These are phyloP conservation scores for Andinoacara biseriatus DNA, from an alignment of 2,113 vertebrate species.

Conservation along the genomic window DNA sequence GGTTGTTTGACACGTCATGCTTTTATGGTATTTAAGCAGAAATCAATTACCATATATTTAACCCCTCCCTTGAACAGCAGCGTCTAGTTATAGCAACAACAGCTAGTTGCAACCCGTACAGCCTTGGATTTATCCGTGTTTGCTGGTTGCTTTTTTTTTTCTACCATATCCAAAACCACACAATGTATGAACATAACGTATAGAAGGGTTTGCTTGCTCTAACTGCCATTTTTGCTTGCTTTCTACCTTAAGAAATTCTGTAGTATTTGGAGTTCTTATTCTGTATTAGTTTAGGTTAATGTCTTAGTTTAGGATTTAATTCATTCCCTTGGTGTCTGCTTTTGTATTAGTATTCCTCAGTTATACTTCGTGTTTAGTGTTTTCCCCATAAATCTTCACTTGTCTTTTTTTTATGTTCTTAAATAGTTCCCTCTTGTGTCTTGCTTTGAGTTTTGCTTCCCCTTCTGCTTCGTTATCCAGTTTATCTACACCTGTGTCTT, in stretches of 20 bases:
- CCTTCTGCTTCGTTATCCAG: not conserved
- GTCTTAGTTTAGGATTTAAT: too few relatives aligned
- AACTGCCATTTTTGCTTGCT: not conserved
- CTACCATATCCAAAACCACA: too few relatives aligned
- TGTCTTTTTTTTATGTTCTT: not conserved
- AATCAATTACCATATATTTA: constrained; percentile 43
- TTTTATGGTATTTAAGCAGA: constrained; percentile 43
- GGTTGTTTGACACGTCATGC: constrained; percentile 50
- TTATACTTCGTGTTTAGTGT: not conserved
- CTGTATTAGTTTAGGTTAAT: too few relatives aligned
- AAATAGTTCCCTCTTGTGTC: not conserved
- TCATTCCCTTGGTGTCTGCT: too few relatives aligned
- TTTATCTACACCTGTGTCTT: not conserved
- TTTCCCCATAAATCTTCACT: not conserved
- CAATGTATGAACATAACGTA: not conserved
- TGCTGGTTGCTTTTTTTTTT: too few relatives aligned
- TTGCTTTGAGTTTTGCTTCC: not conserved
- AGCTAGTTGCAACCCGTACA: not conserved
- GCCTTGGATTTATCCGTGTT: not conserved
- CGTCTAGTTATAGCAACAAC: not conserved
- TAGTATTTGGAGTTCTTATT: too few relatives aligned
- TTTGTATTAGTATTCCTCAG: not conserved
- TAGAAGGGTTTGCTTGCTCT: not conserved
- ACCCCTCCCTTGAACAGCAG: not conserved
- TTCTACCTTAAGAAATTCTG: not conserved